Conservation (phyloP, 2,888 invertebrate genomes). For the Lasioglossum morio region DNA sequence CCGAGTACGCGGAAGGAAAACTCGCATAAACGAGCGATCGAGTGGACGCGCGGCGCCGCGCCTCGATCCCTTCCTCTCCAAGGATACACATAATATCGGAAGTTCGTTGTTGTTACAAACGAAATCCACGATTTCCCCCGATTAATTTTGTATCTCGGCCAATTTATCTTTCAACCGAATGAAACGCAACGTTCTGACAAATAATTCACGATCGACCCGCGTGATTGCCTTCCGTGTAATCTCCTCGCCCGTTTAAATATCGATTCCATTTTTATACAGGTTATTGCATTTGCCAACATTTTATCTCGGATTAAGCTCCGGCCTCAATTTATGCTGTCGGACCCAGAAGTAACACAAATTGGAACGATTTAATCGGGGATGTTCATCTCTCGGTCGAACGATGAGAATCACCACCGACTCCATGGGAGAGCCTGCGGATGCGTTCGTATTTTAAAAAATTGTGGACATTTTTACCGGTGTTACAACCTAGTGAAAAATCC, state of each 20-base stretch:
- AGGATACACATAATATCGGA: not conserved
- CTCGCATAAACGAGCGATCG: not conserved
- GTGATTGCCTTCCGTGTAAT: constrained; percentile 51
- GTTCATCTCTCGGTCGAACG: constrained; percentile 39
- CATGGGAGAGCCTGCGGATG: not conserved
- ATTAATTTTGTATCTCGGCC: constrained; percentile 49
- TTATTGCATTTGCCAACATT: constrained; percentile 54
- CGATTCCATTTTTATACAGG: constrained; percentile 57
- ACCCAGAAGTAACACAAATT: constrained; percentile 43
- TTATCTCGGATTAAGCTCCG: constrained; percentile 54
- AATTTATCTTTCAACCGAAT: constrained; percentile 50
- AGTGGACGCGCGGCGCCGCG: not conserved
- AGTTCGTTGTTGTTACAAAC: constrained; percentile 6
- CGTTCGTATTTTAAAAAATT: not conserved
- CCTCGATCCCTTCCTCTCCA: not conserved
- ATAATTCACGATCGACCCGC: constrained; percentile 52
- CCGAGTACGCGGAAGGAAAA: not conserved
- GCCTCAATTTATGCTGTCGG: constrained; percentile 42
- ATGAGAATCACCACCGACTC: constrained; percentile 11
- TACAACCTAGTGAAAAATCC: not conserved
- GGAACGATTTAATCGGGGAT: constrained; percentile 43
- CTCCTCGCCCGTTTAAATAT: constrained; percentile 53
- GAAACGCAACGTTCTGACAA: constrained; percentile 45
- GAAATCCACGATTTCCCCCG: constrained; percentile 26
- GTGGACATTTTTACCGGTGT: not conserved